Base-by-base conservation (phyloP, 2,888 invertebrate genomes). In the Volucella bombylans region DNA sequence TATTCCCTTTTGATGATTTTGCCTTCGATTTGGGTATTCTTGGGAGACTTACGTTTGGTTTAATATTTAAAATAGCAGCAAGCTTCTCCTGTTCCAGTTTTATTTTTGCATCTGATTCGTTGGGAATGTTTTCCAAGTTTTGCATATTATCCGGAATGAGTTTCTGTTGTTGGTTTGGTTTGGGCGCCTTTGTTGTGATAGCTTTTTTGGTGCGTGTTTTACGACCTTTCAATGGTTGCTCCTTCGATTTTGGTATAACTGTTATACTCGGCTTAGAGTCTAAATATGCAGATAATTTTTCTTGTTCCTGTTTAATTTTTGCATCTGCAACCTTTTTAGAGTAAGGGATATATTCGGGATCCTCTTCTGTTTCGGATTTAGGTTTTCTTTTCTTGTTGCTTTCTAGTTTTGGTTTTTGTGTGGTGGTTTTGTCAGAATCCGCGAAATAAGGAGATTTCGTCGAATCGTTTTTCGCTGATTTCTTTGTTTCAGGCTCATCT, bases 381-480 rank as follows among this genome's bases (percentile, higher is more conserved):
- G 14, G n/a, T 6, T 55, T 6, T 0, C 14, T 3, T 23, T 9
- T 10, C 23, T 43, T 12, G 12, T 6, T 18, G 11, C 12, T 39
- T 49, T 68, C 38, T 43, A 3, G n/a, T 39, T 18, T 52, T 61
- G 11, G 11, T 8, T 57, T 23, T 2, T 57, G 15, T 2, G 8
- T n/a, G 18, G 11, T 50, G 12, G 18, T 31, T 4, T 62, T 31
- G 1, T 10, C 43, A n/a, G 62, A 54, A 15, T 71, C 67, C 2
- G 54, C 8, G 31, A 81, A 77, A 43, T 72, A 77, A 8, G 50
- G 61, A 23, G 76, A 81, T 43, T 61, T 55, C 23, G 15, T 31
- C 9, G 47, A 1, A 31, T n/a, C 1, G 11, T 14, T 10, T 1
- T 39, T 38, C 9, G 49, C 0, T 43, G 67, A 79, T 12, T 52